Evolutionary conservation across 2,797 vertebrate genomes (phyloP).

Genomic region (Enoplosus armatus): DNA sequence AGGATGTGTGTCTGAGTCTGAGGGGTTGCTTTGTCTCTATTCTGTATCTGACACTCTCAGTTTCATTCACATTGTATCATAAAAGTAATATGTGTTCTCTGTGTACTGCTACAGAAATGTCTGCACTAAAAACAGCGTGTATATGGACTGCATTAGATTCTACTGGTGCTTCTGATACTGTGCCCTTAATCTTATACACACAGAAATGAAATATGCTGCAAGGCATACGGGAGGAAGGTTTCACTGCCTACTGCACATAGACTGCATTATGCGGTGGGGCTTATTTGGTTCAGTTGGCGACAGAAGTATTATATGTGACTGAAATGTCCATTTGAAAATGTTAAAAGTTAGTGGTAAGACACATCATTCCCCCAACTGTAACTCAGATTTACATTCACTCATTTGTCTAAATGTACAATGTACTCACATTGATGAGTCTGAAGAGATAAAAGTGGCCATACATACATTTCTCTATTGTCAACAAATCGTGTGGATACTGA

Average conservation of each 20-base stretch:
- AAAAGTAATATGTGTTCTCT: neutral
- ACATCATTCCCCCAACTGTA: neutral
- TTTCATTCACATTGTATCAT: neutral
- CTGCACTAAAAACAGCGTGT: neutral
- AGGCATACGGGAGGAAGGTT: neutral
- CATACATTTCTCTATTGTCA: too few relatives aligned
- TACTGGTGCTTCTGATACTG: neutral
- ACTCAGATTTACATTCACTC: neutral
- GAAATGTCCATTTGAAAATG: neutral
- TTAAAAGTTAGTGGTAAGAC: neutral
- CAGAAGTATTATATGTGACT: neutral
- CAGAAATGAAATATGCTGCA: too few relatives aligned
- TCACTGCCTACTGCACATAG: neutral
- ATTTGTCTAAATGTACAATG: neutral
- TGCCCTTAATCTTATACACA: too few relatives aligned
- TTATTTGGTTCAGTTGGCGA: neutral
- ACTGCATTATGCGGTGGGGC: neutral
- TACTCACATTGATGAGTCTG: neutral
- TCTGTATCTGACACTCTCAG: neutral
- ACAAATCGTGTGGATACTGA: neutral
- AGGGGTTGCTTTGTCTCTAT: slow-evolving; percentile 4
- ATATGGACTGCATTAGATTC: neutral
- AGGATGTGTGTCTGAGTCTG: neutral
- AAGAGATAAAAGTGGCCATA: too few relatives aligned
- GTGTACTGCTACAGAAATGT: neutral